phyloP scores from a whole-genome alignment of 2,113 vertebrate genomes.

The Irena cyanogastra region DNA sequence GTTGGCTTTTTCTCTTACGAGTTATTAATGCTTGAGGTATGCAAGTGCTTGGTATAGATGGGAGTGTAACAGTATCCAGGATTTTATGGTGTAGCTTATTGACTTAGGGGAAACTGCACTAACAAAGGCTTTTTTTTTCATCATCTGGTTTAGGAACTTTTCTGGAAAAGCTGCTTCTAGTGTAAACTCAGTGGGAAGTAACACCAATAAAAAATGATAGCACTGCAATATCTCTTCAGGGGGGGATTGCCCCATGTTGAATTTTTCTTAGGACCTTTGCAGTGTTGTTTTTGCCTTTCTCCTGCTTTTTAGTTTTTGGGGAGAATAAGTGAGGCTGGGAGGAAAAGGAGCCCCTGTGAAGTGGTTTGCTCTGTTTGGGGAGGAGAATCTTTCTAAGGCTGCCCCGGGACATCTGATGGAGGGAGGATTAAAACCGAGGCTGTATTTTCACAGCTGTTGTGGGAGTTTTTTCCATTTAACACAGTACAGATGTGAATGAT shows the following conservation, averaged over 20 bases:
- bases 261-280: not conserved
- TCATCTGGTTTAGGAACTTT: not conserved
- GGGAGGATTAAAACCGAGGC: not conserved
- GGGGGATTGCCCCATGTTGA: rapidly evolving
- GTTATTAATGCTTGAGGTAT: not conserved
- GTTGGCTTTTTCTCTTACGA: not conserved
- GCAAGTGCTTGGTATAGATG: not conserved
- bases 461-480: slow-evolving; percentile 16
- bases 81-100: not conserved
- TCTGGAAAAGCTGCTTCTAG: not conserved
- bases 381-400: not conserved
- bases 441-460: slow-evolving; percentile 47
- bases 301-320: not conserved
- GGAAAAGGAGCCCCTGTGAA: not conserved
- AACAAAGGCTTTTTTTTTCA: not conserved
- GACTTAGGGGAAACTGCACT: not conserved
- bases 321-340: not conserved
- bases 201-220: not conserved
- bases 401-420: not conserved
- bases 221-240: not conserved
- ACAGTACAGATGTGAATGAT: slow-evolving; percentile 41
- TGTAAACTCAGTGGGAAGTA: not conserved
- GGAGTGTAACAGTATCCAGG: not conserved
- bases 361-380: not conserved
- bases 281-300: not conserved